Base-by-base conservation (phyloP, 2,797 vertebrate genomes). In the Chaenodraco wilsoni region DNA sequence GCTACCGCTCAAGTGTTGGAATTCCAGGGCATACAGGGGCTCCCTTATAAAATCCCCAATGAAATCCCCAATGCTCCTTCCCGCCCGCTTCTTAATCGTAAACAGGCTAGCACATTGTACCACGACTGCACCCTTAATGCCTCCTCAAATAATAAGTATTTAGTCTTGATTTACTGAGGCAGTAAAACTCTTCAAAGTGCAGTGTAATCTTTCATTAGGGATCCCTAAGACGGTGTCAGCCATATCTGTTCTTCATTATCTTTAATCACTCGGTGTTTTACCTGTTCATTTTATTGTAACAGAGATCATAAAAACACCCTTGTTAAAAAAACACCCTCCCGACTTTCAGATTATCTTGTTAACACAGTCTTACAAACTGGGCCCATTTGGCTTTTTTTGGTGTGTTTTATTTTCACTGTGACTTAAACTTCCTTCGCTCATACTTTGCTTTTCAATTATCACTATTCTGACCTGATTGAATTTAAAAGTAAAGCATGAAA, bases 121-220 rank as follows among this genome's bases (percentile, higher is more conserved):
- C 84, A 78, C 89, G 89, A 84, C 87, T 90, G 90, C 90, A 87
- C 91, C 88, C 88, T 92, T 95, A 95, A 95, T 95, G 93, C 94
- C 92, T 91, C 92, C 92, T 94, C 92, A 95, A 95, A 95, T 95
- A 95, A 94, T 94, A 94, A 88, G 91, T 92, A 93, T 95, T 96
- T 94, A 93, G 93, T 89, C 90, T 90, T 94, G 94, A 95, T 96
- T 96, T 95, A 95, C 91, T 91, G 88, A 92, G 88, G 93, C 91
- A 86, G 80, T 95, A 94, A 95, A 95, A 93, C 88, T 94, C 94
- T 95, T 96, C 94, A 95, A 96, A 96, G 95, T 95, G 91, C 85
- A 89, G 90, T 77, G 88, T 94, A 94, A 95, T 94, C 93, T 96
- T 94, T 95, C 92, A 94, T 96, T 94, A 94, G 93, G 88, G 91